Conservation (phyloP, 2,888 invertebrate species). For the Automeris io region DNA sequence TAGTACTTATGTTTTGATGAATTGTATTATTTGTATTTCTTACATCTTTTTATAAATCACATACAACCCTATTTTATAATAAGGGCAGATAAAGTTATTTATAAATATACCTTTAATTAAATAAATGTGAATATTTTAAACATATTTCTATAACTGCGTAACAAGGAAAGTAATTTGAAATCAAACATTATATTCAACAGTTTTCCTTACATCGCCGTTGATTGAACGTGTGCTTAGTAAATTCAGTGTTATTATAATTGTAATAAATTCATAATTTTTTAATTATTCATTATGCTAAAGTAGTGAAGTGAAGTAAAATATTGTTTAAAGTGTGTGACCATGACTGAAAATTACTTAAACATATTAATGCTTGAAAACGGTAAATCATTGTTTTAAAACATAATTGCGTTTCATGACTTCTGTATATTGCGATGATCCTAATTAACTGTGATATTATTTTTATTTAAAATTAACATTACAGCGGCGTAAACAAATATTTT, state of each 20-base stretch:
- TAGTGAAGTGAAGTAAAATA: background rate
- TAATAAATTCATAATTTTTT: slow-evolving; percentile 9
- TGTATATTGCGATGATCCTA: background rate
- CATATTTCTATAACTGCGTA: background rate
- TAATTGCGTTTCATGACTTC: background rate
- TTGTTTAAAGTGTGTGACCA: background rate
- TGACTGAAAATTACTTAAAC: background rate
- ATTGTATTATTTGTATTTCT: too few relatives aligned
- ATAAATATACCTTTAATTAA: too few relatives aligned
- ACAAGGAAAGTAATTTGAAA: slow-evolving; percentile 20
- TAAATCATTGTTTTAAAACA: slow-evolving; percentile 8
- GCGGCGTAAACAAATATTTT: too few relatives aligned
- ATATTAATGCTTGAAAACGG: slow-evolving; percentile 11
- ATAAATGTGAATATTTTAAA: too few relatives aligned
- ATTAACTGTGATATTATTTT: too few relatives aligned
- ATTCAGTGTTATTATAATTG: slow-evolving; percentile 9
- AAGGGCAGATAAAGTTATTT: too few relatives aligned
- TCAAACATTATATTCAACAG: slow-evolving; percentile 21
- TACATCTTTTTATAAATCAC: too few relatives aligned
- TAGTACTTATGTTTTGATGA: too few relatives aligned
- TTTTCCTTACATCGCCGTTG: slow-evolving; percentile 34
- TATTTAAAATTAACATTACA: too few relatives aligned
- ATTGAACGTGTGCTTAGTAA: slow-evolving; percentile 18
- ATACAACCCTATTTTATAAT: too few relatives aligned
- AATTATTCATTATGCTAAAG: background rate